Conservation (phyloP, 2,797 vertebrate genomes). For the Erpetoichthys calabaricus region DNA sequence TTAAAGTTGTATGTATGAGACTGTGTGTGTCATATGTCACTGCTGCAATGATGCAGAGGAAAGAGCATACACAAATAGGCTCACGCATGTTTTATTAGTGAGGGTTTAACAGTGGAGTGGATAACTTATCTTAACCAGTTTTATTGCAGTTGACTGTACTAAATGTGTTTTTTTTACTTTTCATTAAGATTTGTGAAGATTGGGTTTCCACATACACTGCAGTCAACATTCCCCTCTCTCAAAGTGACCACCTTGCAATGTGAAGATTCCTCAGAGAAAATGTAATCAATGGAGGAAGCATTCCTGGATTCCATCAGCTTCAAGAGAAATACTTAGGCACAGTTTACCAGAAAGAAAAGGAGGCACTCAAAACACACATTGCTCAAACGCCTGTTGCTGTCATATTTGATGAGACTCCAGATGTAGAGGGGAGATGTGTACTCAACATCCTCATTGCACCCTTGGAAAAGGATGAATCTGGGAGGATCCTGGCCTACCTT, state of each 20-base stretch:
- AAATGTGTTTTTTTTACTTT: background rate
- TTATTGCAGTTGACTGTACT: too few relatives aligned
- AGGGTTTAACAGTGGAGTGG: too few relatives aligned
- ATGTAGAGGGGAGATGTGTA: slow-evolving; percentile 15
- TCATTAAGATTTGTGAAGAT: slow-evolving; percentile 11
- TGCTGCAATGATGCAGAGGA: too few relatives aligned
- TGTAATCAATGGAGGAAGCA: slow-evolving; percentile 1
- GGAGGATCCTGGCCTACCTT: slow-evolving; percentile 16
- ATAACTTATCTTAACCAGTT: too few relatives aligned
- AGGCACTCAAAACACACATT: slow-evolving; percentile 8
- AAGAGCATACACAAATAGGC: too few relatives aligned
- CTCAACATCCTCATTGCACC: slow-evolving; percentile 18
- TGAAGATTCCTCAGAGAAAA: slow-evolving; percentile 8
- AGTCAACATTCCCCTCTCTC: slow-evolving; percentile 9
- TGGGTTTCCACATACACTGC: slow-evolving; percentile 14
- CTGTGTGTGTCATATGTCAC: too few relatives aligned
- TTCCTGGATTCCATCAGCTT: slow-evolving; percentile 16
- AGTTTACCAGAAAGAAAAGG: slow-evolving; percentile 12
- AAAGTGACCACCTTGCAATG: slow-evolving; percentile 7
- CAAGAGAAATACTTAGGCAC: slow-evolving; percentile 15
- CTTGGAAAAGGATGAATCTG: slow-evolving; percentile 19
- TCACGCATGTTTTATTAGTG: too few relatives aligned
- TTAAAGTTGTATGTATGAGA: too few relatives aligned
- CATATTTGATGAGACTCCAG: slow-evolving; percentile 21
- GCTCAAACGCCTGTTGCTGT: slow-evolving; percentile 17